Base-by-base conservation (phyloP, 2,797 vertebrate species). In the Eidolon dupreanum region DNA sequence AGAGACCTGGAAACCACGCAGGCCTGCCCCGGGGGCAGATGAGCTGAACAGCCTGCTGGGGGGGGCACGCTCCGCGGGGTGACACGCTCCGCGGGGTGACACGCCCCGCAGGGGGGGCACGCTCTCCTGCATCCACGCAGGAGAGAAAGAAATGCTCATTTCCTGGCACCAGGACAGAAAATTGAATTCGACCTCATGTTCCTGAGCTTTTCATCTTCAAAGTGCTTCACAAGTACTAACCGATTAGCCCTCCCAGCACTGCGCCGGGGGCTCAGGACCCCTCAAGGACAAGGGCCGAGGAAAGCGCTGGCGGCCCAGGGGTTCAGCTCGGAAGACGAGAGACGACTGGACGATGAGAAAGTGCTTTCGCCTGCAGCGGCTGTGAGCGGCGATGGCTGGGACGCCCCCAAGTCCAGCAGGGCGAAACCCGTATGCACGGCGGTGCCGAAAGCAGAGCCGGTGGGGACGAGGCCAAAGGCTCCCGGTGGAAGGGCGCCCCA, bases 131-230 rank as follows among this genome's bases (percentile, higher is more conserved):
- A 3, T 8, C 53, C 26, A 51, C 57, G 55, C 85, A 66, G 71
- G 33, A 66, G 71, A 31, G 28, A 86, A 83, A 65, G 81, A 41
- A 4, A 38, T 78, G 43, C 75, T 84, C 51, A 92, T 81, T 82
- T 68, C 83, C 93, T 93, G 95, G 96, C 92, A 92, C 26, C 57
- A 65, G 10, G 61, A 88, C 57, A 71, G 26, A 88, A 85, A 68
- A 87, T 73, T 66, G 78, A 93, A 96, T 89, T 86, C 57, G 55
- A 81, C 53, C 36, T 73, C 57, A 24, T 31, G 33, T 36, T 79
- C 73, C 70, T 7, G 70, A 94, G 88, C 33, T 71, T 96, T 96
- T 95, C 95, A 78, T 83, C 75, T 71, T 88, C 95, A 79, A 79
- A 88, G 77, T 63, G 51, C 68, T 90, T 94, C 86, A 49, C 71